These are phyloP conservation scores for Muricea muricata DNA, from an alignment of 92 coral and sea anemone species.

Conservation along the genomic window DNA sequence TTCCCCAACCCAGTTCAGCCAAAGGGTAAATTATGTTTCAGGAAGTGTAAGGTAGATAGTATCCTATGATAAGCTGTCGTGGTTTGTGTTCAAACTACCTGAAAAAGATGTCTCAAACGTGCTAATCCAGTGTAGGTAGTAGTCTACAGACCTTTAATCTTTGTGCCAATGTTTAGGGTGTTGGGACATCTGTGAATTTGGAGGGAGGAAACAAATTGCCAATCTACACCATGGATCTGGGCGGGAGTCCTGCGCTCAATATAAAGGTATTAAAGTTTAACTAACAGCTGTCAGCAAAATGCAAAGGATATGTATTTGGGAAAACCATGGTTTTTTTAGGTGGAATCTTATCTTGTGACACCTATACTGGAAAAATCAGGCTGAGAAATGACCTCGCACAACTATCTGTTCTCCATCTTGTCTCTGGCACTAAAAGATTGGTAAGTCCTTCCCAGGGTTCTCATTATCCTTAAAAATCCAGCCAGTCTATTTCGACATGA, in stretches of 20 bases:
- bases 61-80: too few species aligned
- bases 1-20: conserved; percentile 65
- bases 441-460: too few species aligned
- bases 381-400: conserved; percentile 31
- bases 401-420: conserved; percentile 33
- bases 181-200: conserved; percentile 73
- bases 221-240: conserved; percentile 19
- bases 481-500: too few species aligned
- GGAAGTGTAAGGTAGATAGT: too few species aligned
- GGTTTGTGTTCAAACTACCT: too few species aligned
- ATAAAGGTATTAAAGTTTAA: conserved; percentile 40
- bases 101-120: too few species aligned
- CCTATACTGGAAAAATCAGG: conserved; percentile 25
- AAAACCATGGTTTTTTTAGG: neutral
- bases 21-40: too few species aligned
- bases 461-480: too few species aligned
- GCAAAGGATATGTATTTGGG: neutral
- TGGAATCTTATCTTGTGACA: conserved; percentile 31
- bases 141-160: conserved; percentile 35
- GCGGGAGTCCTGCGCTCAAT: neutral
- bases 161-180: conserved; percentile 69
- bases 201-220: conserved; percentile 62
- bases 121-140: too few species aligned
- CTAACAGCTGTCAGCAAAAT: neutral
- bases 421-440: conserved; percentile 13